Base-by-base conservation (phyloP, 92 coral and sea anemone genomes). In the Phenganax stokvisi region DNA sequence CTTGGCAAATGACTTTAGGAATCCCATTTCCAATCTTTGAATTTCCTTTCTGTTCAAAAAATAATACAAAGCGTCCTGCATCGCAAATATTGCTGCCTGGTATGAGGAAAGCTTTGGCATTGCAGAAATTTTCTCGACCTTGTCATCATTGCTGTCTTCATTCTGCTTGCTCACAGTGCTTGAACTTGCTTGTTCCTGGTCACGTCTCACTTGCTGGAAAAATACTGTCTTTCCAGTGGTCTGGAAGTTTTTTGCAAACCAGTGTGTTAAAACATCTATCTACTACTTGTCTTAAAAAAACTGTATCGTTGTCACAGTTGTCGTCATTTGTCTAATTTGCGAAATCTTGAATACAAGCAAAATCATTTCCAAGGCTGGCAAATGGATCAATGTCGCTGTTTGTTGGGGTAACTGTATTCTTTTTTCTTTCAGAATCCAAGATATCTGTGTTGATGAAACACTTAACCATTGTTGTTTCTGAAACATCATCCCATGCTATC, bases 401-500 rank as follows among this genome's bases (percentile, higher is more conserved):
- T 25, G 80, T 55, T 30, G 62, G 60, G 61, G 79, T 71, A 31
- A 54, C 87, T 79, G 74, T 84, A 70, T 85, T 85, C 60, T 74
- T 70, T 74, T 20, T 85, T 8, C 60, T 13, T 56, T 56, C 60
- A 13, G 60, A 20, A 20, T 20, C 25, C 25, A 20, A 20, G 25
- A 20, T 20, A 20, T 20, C 25, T 20, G 25, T 20, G 25, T 20
- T 20, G 25, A 20, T 20, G 25, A 20, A 20, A 20, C 25, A 20
- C 25, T 20, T 20, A 20, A 20, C 25, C 25, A 20, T 20, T 20
- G 25, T 20, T 56, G 9, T 56, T 83, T 74, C 82, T 75, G 86
- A 51, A 20, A 83, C 72, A 53, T 76, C 77, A 71, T 84, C 76
- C 87, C 87, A 84, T 66, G 84, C 87, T 82, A 76, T 84, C 56